These are phyloP conservation scores for Callocephalon fimbriatum DNA, from an alignment of 2,113 vertebrate genomes.

Conservation along the genomic window DNA sequence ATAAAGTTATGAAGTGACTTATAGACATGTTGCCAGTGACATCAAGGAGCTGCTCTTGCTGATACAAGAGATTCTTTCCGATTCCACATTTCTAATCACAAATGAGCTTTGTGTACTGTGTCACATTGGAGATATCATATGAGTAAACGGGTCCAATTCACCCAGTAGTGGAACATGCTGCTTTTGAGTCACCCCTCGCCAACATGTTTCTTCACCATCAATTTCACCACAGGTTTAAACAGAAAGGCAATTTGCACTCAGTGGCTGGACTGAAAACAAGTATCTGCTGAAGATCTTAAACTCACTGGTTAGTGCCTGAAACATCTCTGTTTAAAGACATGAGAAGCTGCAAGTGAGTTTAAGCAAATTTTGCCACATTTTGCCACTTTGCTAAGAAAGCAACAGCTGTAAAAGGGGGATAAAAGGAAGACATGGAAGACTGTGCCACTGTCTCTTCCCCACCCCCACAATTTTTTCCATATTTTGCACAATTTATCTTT, in stretches of 20 bases:
- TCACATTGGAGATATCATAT: background rate
- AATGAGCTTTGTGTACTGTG: too few relatives aligned
- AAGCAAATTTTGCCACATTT: background rate
- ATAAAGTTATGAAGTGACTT: background rate
- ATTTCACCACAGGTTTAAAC: background rate
- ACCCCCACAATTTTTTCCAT: rapidly evolving
- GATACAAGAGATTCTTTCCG: background rate
- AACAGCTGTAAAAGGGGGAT: background rate
- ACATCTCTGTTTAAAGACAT: background rate
- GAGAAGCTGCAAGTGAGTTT: background rate
- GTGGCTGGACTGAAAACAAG: background rate
- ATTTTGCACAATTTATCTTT: background rate
- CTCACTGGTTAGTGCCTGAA: background rate
- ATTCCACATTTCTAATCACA: background rate
- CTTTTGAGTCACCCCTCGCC: background rate
- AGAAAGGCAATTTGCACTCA: background rate
- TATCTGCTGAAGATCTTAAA: background rate
- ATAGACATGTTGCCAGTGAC: too few relatives aligned
- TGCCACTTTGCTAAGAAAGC: background rate
- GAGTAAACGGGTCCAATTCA: background rate
- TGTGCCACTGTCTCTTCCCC: background rate
- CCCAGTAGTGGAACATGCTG: background rate
- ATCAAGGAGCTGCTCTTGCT: background rate
- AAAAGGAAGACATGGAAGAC: background rate
- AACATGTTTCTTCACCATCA: background rate